Percentiles rank a stretch among this genome's conserved stretches.
phyloP scores from a whole-genome alignment of 2,113 vertebrate species.

The Nymphicus hollandicus region DNA sequence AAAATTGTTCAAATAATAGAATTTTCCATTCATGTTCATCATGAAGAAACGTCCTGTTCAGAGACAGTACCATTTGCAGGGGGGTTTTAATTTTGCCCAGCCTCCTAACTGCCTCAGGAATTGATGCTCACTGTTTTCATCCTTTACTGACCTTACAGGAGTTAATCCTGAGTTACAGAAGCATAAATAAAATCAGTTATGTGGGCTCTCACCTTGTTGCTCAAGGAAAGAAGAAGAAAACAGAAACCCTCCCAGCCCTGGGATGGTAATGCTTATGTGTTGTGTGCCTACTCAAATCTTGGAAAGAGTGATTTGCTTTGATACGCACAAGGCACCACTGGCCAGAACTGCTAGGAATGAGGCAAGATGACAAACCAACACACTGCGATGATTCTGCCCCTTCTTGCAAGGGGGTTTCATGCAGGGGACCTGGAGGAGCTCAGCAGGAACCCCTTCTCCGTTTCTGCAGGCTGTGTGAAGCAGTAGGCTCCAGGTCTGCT shows the following conservation, averaged over 20 bases:
- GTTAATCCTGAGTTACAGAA: not conserved
- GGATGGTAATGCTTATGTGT: not conserved
- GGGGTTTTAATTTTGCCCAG: not conserved
- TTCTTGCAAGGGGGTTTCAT: not conserved
- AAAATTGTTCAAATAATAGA: not conserved
- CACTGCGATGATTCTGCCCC: accelerated
- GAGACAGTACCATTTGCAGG: not conserved
- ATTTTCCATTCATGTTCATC: not conserved
- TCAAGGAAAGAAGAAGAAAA: not conserved
- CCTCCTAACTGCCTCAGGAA: not conserved
- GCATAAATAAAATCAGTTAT: not conserved
- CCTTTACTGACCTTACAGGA: not conserved
- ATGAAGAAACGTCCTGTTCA: not conserved
- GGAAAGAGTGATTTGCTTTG: not conserved
- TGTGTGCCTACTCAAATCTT: not conserved
- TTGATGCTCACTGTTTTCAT: not conserved
- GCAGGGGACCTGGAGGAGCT: not conserved
- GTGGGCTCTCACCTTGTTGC: not conserved
- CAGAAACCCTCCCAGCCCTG: not conserved
- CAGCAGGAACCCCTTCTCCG: not conserved
- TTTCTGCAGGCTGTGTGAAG: not conserved
- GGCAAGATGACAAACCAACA: not conserved
- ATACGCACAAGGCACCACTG: accelerated
- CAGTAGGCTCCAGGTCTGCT: not conserved
- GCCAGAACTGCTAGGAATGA: not conserved